These are phyloP conservation scores for Brachyptera risi DNA, from an alignment of 2,888 invertebrate genomes.

Conservation along the genomic window DNA sequence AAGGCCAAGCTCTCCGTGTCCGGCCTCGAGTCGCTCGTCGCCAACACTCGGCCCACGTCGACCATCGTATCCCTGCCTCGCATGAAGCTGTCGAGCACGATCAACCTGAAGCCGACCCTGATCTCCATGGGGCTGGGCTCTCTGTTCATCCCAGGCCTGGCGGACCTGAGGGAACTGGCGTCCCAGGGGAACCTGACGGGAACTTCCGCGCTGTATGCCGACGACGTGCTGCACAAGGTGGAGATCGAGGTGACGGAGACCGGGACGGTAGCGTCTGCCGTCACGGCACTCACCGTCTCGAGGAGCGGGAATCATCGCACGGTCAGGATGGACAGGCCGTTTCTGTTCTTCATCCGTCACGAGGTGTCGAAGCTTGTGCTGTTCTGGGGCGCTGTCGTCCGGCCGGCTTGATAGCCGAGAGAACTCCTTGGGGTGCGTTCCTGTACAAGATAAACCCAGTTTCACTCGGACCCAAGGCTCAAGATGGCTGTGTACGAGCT, in stretches of 20 bases:
- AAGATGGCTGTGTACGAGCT: no score
- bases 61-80: constrained; percentile 49
- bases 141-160: constrained; percentile 56
- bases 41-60: constrained; percentile 46
- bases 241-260: constrained; percentile 50
- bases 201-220: constrained; percentile 52
- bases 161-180: constrained; percentile 65
- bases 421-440: no score
- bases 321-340: constrained; percentile 61
- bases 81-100: constrained; percentile 61
- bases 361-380: constrained; percentile 60
- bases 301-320: constrained; percentile 52
- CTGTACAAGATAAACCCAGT: no score
- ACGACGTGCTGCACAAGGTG: constrained; percentile 60
- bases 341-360: constrained; percentile 69
- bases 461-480: no score
- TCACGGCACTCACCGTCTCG: constrained; percentile 55
- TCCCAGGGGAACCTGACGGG: constrained; percentile 35
- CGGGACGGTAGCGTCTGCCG: constrained; percentile 68
- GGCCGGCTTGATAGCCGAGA: no score
- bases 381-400: constrained; percentile 66
- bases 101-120: constrained; percentile 54
- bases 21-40: constrained; percentile 50
- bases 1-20: constrained; percentile 49
- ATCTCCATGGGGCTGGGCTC: constrained; percentile 56